These are phyloP conservation scores for Apus apus DNA, from an alignment of 2,113 vertebrate species.

Conservation along the genomic window DNA sequence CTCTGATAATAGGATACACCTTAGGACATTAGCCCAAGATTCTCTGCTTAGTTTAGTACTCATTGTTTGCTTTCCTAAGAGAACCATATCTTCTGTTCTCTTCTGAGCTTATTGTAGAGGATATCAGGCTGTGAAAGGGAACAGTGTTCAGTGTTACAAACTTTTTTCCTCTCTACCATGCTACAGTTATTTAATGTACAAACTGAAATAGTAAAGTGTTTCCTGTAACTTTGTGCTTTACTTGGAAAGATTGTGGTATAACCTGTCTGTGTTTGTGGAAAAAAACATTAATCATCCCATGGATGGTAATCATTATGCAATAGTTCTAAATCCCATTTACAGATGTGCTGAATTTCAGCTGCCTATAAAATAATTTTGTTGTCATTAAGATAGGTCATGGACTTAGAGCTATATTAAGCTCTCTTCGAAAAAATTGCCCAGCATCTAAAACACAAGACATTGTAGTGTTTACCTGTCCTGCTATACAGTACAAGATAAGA, in stretches of 20 bases:
- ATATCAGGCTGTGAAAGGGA: neutral
- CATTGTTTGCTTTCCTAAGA: neutral
- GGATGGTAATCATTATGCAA: neutral
- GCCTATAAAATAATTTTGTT: neutral
- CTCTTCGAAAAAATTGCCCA: neutral
- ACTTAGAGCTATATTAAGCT: neutral
- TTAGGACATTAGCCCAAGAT: neutral
- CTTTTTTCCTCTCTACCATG: neutral
- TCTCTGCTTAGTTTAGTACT: neutral
- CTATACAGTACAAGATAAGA: rapidly evolving
- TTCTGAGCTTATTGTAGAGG: neutral
- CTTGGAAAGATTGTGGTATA: neutral
- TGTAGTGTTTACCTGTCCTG: neutral
- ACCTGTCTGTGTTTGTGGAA: neutral
- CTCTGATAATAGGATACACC: neutral
- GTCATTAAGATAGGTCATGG: neutral
- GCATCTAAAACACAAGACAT: neutral
- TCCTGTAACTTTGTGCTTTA: neutral
- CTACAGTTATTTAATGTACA: neutral
- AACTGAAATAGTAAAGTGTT: neutral
- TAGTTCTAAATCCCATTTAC: neutral
- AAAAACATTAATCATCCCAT: neutral
- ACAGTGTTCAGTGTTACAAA: neutral
- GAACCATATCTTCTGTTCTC: neutral
- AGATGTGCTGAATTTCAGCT: neutral